Evolutionary conservation across 2,113 vertebrate species (phyloP).

Genomic region (Chloropsis hardwickii): DNA sequence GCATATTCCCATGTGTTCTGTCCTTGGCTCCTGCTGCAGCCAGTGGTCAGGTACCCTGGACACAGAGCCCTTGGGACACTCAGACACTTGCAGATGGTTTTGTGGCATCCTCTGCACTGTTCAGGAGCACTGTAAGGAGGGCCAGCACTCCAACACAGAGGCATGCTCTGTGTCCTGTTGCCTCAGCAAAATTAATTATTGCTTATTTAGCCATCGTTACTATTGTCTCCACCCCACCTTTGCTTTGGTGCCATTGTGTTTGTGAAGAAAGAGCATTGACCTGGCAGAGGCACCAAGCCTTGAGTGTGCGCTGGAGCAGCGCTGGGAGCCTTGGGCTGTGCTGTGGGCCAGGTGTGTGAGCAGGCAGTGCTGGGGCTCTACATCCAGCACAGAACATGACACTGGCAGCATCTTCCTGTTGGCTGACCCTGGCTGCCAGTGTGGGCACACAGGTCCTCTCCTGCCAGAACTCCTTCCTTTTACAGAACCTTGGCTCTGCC

Average conservation of each 20-base stretch:
- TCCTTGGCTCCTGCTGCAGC: background rate
- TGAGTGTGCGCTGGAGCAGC: background rate
- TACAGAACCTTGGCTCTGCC: background rate
- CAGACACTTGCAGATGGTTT: background rate
- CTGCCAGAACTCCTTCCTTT: background rate
- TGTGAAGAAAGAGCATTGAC: background rate
- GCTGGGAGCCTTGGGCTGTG: background rate
- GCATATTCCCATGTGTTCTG: background rate
- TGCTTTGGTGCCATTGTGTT: background rate
- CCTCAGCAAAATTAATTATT: background rate
- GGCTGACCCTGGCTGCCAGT: background rate
- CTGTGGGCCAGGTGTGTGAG: background rate
- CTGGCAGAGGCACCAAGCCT: background rate
- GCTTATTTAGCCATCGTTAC: background rate
- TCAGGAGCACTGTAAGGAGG: background rate
- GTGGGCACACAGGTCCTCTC: background rate
- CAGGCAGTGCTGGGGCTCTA: background rate
- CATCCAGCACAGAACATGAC: fast-evolving
- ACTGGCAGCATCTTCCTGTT: background rate
- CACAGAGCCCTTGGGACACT: background rate
- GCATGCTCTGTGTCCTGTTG: background rate
- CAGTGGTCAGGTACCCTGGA: background rate
- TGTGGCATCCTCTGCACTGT: background rate
- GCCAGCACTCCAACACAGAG: background rate
- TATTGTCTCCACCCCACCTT: background rate